These are phyloP conservation scores for Copidosoma aretas DNA, from an alignment of 2,888 invertebrate species.

Conservation along the genomic window DNA sequence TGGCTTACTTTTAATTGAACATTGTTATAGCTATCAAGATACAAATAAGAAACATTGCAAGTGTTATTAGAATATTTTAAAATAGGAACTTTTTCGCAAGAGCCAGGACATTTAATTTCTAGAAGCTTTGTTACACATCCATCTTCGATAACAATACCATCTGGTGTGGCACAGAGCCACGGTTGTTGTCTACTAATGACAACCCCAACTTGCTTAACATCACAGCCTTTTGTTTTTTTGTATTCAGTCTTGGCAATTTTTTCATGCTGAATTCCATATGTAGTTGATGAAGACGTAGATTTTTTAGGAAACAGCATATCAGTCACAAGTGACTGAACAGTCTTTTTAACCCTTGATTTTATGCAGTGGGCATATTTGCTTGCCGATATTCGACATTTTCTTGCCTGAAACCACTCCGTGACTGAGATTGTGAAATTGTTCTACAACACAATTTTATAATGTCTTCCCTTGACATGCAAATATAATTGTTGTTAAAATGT, in stretches of 20 bases:
- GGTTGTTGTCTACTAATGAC: conserved; percentile 29
- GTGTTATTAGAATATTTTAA: not conserved
- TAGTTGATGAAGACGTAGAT: conserved; percentile 6
- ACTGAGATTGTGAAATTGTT: not conserved
- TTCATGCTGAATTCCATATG: conserved; percentile 37
- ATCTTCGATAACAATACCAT: conserved; percentile 41
- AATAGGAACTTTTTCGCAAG: conserved; percentile 26
- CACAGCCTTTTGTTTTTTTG: conserved; percentile 7
- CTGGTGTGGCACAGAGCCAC: conserved; percentile 39
- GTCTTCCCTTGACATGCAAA: not conserved
- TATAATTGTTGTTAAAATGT: too few relatives aligned
- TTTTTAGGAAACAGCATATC: conserved; percentile 17
- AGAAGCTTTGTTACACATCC: conserved; percentile 32
- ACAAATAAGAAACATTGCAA: not conserved
- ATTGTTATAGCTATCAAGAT: not conserved
- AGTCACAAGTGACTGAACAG: conserved; percentile 13
- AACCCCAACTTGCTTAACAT: conserved; percentile 16
- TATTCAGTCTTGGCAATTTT: conserved; percentile 28
- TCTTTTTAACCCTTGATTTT: conserved; percentile 24
- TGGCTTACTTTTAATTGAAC: not conserved
- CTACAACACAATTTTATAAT: not conserved
- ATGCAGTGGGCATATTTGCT: conserved; percentile 35
- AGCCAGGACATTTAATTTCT: conserved; percentile 42
- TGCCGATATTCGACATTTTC: conserved; percentile 29
- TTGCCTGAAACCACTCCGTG: conserved; percentile 1